Conservation (phyloP, 2,113 vertebrate genomes). For the Tor tambroides region DNA sequence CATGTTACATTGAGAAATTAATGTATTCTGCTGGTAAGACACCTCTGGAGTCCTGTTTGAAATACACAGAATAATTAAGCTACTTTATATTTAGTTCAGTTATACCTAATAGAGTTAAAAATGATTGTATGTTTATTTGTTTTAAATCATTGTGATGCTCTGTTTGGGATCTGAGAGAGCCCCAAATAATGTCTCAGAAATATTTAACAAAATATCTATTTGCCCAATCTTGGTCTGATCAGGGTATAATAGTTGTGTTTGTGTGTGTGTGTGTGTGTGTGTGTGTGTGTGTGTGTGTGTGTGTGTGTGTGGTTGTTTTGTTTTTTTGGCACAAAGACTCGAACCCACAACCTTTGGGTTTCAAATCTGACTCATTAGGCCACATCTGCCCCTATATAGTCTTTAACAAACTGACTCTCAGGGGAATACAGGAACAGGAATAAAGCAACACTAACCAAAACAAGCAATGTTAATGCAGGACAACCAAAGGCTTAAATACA, state of each 20-base stretch:
- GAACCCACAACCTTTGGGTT: no score
- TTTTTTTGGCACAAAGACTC: no score
- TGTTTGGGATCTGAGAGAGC: no score
- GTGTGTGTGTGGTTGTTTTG: no score
- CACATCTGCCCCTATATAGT: no score
- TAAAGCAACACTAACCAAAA: background rate
- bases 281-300: no score
- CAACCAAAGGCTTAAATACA: background rate
- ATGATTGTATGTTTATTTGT: background rate
- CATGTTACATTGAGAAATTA: constrained; percentile 87
- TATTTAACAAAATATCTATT: background rate
- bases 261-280: no score
- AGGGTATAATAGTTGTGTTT: background rate
- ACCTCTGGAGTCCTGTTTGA: constrained; percentile 68
- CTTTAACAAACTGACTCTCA: background rate
- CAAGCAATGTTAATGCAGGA: background rate
- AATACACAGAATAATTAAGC: background rate
- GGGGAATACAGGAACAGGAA: background rate
- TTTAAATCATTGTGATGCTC: background rate
- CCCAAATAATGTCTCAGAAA: no score
- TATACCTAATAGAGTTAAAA: background rate
- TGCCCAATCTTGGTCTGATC: background rate
- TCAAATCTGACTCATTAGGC: no score
- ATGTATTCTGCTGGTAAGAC: constrained; percentile 70
- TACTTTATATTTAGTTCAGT: background rate